Percentiles rank a stretch among this genome's conserved stretches.
phyloP scores from a whole-genome alignment of 1,140 invertebrate species.

The Meloidogyne floridensis region DNA sequence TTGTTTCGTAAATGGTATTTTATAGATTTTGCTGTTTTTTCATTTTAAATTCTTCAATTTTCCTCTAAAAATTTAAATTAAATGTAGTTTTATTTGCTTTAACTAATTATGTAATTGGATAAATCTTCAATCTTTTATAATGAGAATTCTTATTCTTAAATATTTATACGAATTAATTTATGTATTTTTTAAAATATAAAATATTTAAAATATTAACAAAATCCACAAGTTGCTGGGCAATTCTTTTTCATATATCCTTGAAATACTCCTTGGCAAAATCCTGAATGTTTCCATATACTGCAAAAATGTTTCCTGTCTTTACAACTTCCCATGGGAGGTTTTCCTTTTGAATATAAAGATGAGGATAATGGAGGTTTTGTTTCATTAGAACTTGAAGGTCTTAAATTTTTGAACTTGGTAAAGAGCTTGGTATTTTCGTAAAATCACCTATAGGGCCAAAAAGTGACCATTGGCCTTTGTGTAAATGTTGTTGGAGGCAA shows the following conservation, averaged over 20 bases:
- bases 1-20: too few species aligned
- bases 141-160: too few species aligned
- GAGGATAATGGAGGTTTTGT: constrained; percentile 23
- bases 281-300: constrained; percentile 57
- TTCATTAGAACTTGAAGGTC: neutral
- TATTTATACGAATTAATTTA: neutral
- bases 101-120: too few species aligned
- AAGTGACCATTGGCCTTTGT: constrained; percentile 49
- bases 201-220: constrained; percentile 41
- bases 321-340: constrained; percentile 33
- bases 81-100: too few species aligned
- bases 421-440: neutral
- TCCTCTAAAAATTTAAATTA: too few species aligned
- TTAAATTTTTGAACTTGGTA: neutral
- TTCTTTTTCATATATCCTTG: constrained; percentile 62
- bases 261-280: constrained; percentile 64
- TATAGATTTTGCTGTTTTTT: too few species aligned
- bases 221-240: constrained; percentile 54
- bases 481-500: constrained; percentile 41
- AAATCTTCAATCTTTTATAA: too few species aligned
- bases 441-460: constrained; percentile 43
- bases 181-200: neutral
- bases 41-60: too few species aligned
- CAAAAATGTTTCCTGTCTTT: constrained; percentile 63
- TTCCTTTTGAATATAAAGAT: constrained; percentile 8